Percentiles rank a stretch among this genome's conserved stretches.
phyloP scores from a whole-genome alignment of 1,140 invertebrate genomes.

The Ooceraea biroi region DNA sequence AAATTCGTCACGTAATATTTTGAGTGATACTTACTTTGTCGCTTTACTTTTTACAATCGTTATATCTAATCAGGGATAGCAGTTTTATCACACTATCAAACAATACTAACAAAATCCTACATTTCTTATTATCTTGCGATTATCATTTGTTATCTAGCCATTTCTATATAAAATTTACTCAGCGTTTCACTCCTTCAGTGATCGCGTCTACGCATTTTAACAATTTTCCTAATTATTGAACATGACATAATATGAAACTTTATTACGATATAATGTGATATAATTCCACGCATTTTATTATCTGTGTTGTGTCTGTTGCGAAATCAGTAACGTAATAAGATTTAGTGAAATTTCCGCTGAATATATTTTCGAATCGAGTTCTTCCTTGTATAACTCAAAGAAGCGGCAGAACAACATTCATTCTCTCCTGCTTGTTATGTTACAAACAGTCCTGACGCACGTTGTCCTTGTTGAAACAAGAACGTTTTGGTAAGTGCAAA shows the following conservation, averaged over 20 bases:
- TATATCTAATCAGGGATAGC: background rate
- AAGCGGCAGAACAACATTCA: background rate
- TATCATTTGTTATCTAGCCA: background rate
- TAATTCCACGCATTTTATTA: background rate
- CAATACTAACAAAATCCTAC: background rate
- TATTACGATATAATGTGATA: background rate
- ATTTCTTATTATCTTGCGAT: background rate
- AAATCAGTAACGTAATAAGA: conserved; percentile 32
- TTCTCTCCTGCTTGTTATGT: conserved; percentile 22
- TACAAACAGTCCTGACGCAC: conserved; percentile 14
- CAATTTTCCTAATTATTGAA: background rate
- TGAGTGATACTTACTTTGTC: background rate
- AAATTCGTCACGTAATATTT: background rate
- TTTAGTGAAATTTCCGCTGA: conserved; percentile 11
- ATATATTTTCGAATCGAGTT: conserved; percentile 4
- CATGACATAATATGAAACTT: conserved; percentile 8
- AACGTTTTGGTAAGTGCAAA: conserved; percentile 37
- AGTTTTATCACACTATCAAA: background rate
- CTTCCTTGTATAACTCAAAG: conserved; percentile 16
- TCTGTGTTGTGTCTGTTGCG: background rate
- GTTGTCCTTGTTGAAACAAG: conserved; percentile 24
- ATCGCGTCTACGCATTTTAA: background rate
- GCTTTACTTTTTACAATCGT: background rate
- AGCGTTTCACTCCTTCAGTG: background rate
- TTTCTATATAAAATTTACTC: background rate